Base-by-base conservation (phyloP, 2,888 invertebrate genomes). In the Mongoloraphidia duomilia region DNA sequence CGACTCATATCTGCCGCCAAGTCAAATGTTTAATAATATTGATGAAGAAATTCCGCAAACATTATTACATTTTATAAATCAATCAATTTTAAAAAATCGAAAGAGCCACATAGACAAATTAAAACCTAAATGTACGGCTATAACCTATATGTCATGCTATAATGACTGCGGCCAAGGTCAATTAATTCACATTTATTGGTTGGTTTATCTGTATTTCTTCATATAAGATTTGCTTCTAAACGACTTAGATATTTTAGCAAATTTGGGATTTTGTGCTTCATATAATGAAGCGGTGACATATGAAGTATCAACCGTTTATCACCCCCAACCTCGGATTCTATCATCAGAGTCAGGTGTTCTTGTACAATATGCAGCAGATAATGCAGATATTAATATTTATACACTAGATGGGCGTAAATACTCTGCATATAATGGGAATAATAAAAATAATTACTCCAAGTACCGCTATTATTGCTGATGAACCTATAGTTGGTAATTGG, bases 121-220 rank as follows among this genome's bases (percentile, higher is more conserved):
- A 54, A 59, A 60, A 59, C 60, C 56, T 49, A 61, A 62, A 60
- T 62, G 62, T 50, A 63, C 60, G 50, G 50, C n/a, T n/a, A n/a
- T n/a, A n/a, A n/a, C n/a, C 60, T 41, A 61, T 65, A 9, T 17
- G 41, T 38, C 65, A 65, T 51, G 52, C 57, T 49, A 63, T 65
- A 47, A 62, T 63, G 57, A 49, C 58, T 60, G n/a, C 41, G 14
- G 4, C 41, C 14, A 41, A 11, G 38, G 12, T 37, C 8, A 12
- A n/a, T 37, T 37, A n/a, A 11, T 4, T 37, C 38, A 37, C 38
- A 37, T 3, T 12, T 37, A 6, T 12, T 37, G 12, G n/a, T 37
- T 37, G 12, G 38, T 12, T 12, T 37, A 4, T 37, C 38, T 37
- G 38, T 37, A 37, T 37, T 37, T 12, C 8, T 37, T 37, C 38